Evolutionary conservation across 2,797 vertebrate species (phyloP).

Genomic region (Anguilla pacifica): DNA sequence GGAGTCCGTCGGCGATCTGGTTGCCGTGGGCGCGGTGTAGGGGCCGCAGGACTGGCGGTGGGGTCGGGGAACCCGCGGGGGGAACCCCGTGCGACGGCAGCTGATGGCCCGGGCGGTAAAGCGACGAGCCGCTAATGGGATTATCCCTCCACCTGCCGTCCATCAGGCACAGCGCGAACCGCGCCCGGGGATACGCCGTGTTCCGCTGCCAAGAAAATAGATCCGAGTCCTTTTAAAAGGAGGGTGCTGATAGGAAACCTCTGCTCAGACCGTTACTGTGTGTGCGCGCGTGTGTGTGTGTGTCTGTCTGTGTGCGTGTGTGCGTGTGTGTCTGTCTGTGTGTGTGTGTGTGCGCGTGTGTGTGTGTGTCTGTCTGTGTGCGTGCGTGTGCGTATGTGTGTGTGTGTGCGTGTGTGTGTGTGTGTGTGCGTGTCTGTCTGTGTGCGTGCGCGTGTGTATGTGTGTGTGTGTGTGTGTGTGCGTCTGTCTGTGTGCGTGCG

Average conservation of each 20-base stretch:
- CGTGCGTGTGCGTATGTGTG: not conserved
- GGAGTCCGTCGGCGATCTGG: too few species aligned
- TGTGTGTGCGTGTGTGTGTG: not conserved
- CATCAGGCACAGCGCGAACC: not conserved
- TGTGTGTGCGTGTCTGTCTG: not conserved
- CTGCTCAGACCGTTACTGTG: too few species aligned
- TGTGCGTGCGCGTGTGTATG: not conserved
- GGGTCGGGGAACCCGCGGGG: not conserved
- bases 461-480: not conserved
- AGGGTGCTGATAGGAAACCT: too few species aligned
- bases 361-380: too few species aligned
- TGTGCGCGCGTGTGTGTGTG: too few species aligned
- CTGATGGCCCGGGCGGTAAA: not conserved
- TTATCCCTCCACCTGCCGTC: constrained; percentile 5
- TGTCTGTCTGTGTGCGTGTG: too few species aligned
- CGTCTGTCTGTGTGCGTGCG: not conserved
- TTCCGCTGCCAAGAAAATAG: not conserved
- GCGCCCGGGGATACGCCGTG: not conserved
- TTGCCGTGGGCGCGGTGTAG: too few species aligned
- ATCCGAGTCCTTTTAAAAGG: not conserved
- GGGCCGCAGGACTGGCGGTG: not conserved
- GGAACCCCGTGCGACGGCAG: not conserved
- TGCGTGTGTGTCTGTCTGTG: too few species aligned
- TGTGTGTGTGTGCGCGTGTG: too few species aligned
- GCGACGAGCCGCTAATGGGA: not conserved